Percentiles rank a stretch among this genome's conserved stretches.
Evolutionary conservation across 92 coral and sea anemone genomes (phyloP).

Genomic region (Pocillopora meandrina): DNA sequence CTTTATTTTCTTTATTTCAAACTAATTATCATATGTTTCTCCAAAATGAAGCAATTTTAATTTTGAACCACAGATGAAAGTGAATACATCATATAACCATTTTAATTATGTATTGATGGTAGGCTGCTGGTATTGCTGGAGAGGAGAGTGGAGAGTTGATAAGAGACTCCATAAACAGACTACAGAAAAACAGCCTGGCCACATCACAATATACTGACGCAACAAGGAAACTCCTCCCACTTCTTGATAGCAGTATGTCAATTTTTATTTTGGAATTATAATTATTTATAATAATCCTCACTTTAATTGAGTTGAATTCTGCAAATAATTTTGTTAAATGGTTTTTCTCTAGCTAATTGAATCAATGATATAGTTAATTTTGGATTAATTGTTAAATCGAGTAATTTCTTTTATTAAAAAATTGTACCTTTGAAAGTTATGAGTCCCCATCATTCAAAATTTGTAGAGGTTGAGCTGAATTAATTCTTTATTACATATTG

Average conservation of each 20-base stretch:
- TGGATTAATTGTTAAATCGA: too few relatives aligned
- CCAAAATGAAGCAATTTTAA: too few relatives aligned
- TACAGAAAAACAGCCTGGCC: slow-evolving; percentile 28
- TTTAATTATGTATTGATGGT: not conserved
- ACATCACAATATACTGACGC: slow-evolving; percentile 37
- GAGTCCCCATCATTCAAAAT: too few relatives aligned
- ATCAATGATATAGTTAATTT: too few relatives aligned
- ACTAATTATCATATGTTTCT: too few relatives aligned
- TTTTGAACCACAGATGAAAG: too few relatives aligned
- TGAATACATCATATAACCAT: not conserved
- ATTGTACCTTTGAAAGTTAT: too few relatives aligned
- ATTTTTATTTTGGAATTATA: not conserved
- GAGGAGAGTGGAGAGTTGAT: slow-evolving; percentile 37
- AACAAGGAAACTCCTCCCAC: slow-evolving; percentile 19
- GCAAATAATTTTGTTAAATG: not conserved
- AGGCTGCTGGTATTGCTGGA: slow-evolving; percentile 18
- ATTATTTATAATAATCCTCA: not conserved
- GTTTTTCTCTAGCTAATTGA: not conserved
- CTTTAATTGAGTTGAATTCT: not conserved
- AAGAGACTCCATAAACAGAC: slow-evolving; percentile 19
- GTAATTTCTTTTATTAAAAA: too few relatives aligned
- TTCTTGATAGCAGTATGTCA: slow-evolving; percentile 35
- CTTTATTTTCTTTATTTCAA: too few relatives aligned
- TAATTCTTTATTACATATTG: too few relatives aligned
- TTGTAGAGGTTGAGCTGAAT: too few relatives aligned